Evolutionary conservation across 2,113 vertebrate species (phyloP).

Genomic region (Tupaia tana): DNA sequence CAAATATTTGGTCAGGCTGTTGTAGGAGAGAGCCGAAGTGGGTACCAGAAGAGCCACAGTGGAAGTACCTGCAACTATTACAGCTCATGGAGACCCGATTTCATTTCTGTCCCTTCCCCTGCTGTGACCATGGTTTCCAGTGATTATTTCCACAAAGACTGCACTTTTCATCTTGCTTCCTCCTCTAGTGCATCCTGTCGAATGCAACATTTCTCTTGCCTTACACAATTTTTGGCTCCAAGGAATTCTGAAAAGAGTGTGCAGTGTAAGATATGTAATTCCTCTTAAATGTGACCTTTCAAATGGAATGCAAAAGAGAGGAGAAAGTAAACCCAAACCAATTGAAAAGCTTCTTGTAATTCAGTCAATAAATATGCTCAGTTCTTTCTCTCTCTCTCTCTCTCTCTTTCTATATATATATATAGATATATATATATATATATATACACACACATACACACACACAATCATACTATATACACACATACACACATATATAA

Average conservation of each 20-base stretch:
- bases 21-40: not conserved
- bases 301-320: not conserved
- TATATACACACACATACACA: too few relatives aligned
- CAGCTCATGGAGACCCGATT: not conserved
- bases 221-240: not conserved
- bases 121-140: not conserved
- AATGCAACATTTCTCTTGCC: not conserved
- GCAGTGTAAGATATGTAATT: not conserved
- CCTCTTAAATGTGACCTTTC: constrained; percentile 43
- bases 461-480: too few relatives aligned
- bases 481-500: too few relatives aligned
- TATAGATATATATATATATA: too few relatives aligned
- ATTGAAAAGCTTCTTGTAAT: constrained; percentile 32
- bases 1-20: not conserved
- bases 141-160: not conserved
- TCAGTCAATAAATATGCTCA: constrained; percentile 47
- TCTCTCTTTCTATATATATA: too few relatives aligned
- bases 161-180: not conserved
- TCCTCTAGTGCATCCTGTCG: not conserved
- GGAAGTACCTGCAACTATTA: not conserved
- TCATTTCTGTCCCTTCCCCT: not conserved
- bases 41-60: not conserved
- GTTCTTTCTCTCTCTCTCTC: not conserved
- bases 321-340: not conserved
- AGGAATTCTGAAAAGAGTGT: not conserved